A percentile compares a stretch with the other conserved stretches of the same genome.
Evolutionary conservation across 2,797 vertebrate genomes (phyloP).

Genomic region (Galagoides demidoff): DNA sequence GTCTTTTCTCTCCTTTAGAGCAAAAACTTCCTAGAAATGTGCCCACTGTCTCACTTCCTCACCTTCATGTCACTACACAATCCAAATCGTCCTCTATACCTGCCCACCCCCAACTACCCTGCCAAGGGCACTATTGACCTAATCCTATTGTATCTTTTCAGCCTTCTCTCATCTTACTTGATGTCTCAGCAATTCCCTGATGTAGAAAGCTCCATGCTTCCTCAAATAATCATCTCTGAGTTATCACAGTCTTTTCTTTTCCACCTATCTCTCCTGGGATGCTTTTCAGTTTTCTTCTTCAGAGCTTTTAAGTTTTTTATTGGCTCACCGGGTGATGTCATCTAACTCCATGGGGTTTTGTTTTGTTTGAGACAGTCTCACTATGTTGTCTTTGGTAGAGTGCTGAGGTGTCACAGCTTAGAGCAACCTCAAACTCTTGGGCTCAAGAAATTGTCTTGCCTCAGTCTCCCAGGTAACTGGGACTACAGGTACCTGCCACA

Average conservation of each 20-base stretch:
- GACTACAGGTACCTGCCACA: too few relatives aligned
- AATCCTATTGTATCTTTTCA: background rate
- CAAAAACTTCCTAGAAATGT: background rate
- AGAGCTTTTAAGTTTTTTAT: background rate
- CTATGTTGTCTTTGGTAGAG: too few relatives aligned
- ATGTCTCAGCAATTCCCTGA: background rate
- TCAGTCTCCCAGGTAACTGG: too few relatives aligned
- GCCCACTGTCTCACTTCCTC: background rate
- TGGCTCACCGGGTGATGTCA: background rate
- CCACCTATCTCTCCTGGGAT: too few relatives aligned
- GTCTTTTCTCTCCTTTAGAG: background rate
- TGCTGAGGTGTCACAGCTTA: too few relatives aligned
- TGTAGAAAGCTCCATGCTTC: background rate
- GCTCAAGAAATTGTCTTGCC: too few relatives aligned
- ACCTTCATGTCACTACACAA: background rate
- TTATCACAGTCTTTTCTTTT: background rate
- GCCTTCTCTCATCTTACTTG: too few relatives aligned
- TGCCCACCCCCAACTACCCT: background rate
- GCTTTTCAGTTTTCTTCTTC: background rate
- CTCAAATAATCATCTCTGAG: fast-evolving
- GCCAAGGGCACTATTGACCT: background rate
- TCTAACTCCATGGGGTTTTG: background rate
- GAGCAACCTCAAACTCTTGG: too few relatives aligned
- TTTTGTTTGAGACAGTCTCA: too few relatives aligned
- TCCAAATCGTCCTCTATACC: background rate